A percentile compares a stretch with the other conserved stretches of the same genome.
Conservation (phyloP, 1,140 invertebrate species). For the Tetraneura akinire region DNA sequence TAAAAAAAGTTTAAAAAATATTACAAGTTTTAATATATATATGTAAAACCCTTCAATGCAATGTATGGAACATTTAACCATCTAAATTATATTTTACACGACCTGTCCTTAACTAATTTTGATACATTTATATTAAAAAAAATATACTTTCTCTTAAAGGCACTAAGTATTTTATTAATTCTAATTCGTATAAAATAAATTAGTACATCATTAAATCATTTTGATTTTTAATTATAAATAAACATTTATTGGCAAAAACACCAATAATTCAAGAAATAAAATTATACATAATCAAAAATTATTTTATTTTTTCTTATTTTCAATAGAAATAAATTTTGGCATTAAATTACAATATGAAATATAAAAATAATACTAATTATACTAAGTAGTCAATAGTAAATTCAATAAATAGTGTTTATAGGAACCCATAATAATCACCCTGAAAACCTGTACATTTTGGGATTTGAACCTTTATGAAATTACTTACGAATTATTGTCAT, state of each 20-base stretch:
- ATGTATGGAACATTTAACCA: slow-evolving; percentile 36
- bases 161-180: neutral
- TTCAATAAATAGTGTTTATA: slow-evolving; percentile 32
- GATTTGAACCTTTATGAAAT: slow-evolving; percentile 14
- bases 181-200: slow-evolving; percentile 23
- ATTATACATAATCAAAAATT: neutral
- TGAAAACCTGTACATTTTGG: slow-evolving; percentile 39
- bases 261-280: neutral
- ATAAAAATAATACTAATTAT: slow-evolving; percentile 22
- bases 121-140: neutral
- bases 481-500: slow-evolving; percentile 33
- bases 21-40: slow-evolving; percentile 7
- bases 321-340: slow-evolving; percentile 7
- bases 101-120: neutral
- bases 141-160: neutral
- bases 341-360: slow-evolving; percentile 25
- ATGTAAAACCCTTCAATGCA: neutral
- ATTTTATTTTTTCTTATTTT: neutral
- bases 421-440: slow-evolving; percentile 50
- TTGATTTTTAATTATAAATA: slow-evolving; percentile 28
- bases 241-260: slow-evolving; percentile 15
- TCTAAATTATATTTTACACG: neutral
- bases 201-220: too few species aligned
- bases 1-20: neutral
- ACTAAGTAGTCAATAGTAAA: neutral